Conservation (phyloP, 2,797 vertebrate species). For the Chelmon rostratus region DNA sequence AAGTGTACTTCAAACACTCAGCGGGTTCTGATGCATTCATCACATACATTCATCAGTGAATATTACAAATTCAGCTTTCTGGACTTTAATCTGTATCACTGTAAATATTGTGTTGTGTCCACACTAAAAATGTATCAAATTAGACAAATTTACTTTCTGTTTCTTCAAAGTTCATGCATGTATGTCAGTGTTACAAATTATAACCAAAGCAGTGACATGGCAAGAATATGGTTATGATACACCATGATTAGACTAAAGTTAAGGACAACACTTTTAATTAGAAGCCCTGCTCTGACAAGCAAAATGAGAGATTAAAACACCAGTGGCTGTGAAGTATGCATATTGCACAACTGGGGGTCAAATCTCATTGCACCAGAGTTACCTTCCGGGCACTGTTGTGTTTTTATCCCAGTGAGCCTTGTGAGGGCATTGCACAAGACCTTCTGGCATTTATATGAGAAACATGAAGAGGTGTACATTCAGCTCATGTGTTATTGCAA, state of each 20-base stretch:
- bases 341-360: conserved; percentile 72
- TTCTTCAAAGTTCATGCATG: no score
- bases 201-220: not conserved
- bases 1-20: not conserved
- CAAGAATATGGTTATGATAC: not conserved
- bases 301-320: conserved; percentile 44
- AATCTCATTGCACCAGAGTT: conserved; percentile 67
- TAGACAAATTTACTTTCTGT: no score
- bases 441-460: conserved; percentile 39
- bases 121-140: no score
- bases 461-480: conserved; percentile 34
- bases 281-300: conserved; percentile 40
- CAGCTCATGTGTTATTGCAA: conserved; percentile 25
- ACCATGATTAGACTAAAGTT: not conserved
- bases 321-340: conserved; percentile 35
- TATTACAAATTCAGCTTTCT: no score
- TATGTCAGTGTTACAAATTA: no score
- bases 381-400: conserved; percentile 45
- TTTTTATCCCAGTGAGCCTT: conserved; percentile 46
- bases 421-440: conserved; percentile 56
- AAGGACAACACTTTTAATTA: conserved; percentile 9
- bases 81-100: no score
- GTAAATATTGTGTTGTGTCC: not conserved
- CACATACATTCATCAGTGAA: no score
- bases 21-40: not conserved